A percentile compares a stretch with the other conserved stretches of the same genome.
Evolutionary conservation across 2,888 invertebrate species (phyloP).

Genomic region (Amphimallon solstitiale): DNA sequence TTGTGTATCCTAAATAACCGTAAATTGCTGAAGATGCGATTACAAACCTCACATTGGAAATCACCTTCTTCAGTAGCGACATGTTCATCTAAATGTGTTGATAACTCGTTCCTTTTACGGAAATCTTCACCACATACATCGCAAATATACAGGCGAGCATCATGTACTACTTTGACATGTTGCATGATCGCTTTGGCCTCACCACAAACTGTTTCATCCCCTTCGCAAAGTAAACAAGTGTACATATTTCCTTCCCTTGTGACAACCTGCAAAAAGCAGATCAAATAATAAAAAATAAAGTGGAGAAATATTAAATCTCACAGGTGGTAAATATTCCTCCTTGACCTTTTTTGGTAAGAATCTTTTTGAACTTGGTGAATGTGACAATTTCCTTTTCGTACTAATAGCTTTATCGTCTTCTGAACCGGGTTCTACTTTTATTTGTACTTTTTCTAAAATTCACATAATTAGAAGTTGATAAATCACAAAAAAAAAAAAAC

Average conservation of each 20-base stretch:
- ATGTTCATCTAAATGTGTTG: conserved; percentile 72
- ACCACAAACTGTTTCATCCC: conserved; percentile 60
- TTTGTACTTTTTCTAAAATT: conserved; percentile 42
- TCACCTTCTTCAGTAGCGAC: conserved; percentile 71
- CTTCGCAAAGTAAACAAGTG: conserved; percentile 67
- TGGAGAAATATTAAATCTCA: conserved; percentile 40
- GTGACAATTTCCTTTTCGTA: conserved; percentile 51
- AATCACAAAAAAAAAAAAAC: neutral
- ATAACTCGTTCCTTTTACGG: conserved; percentile 71
- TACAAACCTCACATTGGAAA: conserved; percentile 73
- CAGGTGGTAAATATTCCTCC: conserved; percentile 51
- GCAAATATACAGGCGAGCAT: conserved; percentile 75
- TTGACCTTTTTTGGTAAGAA: conserved; percentile 47
- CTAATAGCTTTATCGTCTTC: conserved; percentile 56
- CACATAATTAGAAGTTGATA: neutral
- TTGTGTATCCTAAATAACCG: conserved; percentile 72
- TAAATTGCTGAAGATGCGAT: conserved; percentile 70
- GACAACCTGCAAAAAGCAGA: conserved; percentile 45
- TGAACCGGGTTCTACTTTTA: conserved; percentile 52
- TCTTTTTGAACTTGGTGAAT: conserved; percentile 37
- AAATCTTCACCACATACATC: conserved; percentile 75
- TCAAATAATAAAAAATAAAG: neutral
- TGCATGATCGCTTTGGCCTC: conserved; percentile 70
- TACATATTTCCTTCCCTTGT: conserved; percentile 63
- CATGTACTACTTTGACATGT: conserved; percentile 72